phyloP scores from a whole-genome alignment of 2,113 vertebrate species.

The Meriones unguiculatus region DNA sequence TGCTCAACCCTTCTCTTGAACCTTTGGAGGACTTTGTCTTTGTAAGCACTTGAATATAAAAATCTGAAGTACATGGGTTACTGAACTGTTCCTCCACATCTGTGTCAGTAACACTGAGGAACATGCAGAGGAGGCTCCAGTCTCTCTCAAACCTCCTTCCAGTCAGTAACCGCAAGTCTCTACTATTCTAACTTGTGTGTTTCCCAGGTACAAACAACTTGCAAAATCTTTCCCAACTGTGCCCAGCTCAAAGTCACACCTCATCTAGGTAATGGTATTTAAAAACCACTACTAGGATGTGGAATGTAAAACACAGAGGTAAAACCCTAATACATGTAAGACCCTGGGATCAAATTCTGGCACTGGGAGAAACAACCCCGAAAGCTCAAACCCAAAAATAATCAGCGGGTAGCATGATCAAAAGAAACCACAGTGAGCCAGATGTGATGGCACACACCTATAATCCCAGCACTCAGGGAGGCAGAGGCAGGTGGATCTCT shows the following conservation, averaged over 20 bases:
- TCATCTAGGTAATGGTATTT: conserved; percentile 4
- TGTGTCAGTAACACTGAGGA: neutral
- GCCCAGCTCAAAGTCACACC: neutral
- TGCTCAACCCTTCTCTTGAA: neutral
- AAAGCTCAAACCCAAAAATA: neutral
- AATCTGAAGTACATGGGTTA: neutral
- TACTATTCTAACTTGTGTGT: neutral
- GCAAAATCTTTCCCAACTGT: neutral
- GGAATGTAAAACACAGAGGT: neutral
- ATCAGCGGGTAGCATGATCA: neutral
- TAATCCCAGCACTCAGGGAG: no score
- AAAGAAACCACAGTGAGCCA: neutral
- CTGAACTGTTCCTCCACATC: neutral
- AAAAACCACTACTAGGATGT: neutral
- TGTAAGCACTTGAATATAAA: neutral
- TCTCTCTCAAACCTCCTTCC: neutral
- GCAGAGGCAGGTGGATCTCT: no score
- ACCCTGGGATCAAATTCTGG: neutral
- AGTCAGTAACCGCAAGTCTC: neutral
- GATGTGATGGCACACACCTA: no score
- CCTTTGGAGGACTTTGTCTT: neutral
- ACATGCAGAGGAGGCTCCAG: neutral
- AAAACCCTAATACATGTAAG: neutral
- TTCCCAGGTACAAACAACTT: neutral
- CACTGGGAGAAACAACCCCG: neutral